Base-by-base conservation (phyloP, 2,888 invertebrate genomes). In the Mesochorus sp. region DNA sequence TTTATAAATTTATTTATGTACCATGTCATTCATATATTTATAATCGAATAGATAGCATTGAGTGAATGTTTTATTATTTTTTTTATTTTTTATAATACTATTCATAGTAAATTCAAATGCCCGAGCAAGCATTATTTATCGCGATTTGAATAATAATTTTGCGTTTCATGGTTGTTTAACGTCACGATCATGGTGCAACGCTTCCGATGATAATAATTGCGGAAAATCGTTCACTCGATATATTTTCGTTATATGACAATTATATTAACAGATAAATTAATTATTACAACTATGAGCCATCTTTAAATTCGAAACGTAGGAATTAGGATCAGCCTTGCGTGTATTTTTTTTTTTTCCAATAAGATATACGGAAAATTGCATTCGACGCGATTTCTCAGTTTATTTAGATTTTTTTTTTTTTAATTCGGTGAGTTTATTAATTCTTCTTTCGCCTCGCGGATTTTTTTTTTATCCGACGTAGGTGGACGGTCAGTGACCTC, bases 311-410 rank as follows among this genome's bases (percentile, higher is more conserved):
- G 5, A 31, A 31, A 49, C 42, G 57, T 37, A 49, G 57, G 24
- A 62, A 62, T 62, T 53, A 62, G 53, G 62, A 72, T 72, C 62
- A 62, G 72, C 72, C 53, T 62, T 70, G 34, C 34, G n/a, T 12
- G 57, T 37, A 8, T 59, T 62, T 47, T 26, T 21, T 26, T 42
- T 37, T 42, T 8, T 42, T 26, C 31, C 31, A 28, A 37, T n/a
- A 8, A 10, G 28, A 28, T 44, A 19, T 61, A n/a, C 28, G 14
- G 5, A 44, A 34, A 17, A 21, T 31, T 34, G 19, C 49, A 47
- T 28, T 34, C 19, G 51, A 28, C 47, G 57, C 31, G 31, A 47
- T 5, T 19, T 39, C 26, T 28, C 12, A 3, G 17, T 19, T 14
- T 10, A 19, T 6, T 6, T 42, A 0, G 17, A 14, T 39, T 24